Evolutionary conservation across 1,140 invertebrate species (phyloP).

Genomic region (Philotrypesis tridentata): DNA sequence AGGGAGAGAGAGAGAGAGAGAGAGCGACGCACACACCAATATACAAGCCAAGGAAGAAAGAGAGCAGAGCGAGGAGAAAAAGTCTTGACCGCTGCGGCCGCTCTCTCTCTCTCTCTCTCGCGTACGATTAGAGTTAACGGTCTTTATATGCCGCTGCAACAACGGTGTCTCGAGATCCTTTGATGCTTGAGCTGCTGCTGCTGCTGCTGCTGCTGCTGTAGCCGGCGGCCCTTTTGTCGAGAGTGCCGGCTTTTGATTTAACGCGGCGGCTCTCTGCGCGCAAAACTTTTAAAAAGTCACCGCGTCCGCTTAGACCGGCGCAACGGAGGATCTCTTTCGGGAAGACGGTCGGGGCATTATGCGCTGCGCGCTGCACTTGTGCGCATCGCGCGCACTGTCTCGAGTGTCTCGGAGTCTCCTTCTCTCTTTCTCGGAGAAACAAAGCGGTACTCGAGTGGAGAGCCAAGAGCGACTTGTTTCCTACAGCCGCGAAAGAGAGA

Average conservation of each 20-base stretch:
- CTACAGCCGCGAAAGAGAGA: not conserved
- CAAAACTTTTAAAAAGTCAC: constrained; percentile 32
- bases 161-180: constrained; percentile 49
- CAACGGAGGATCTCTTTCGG: constrained; percentile 21
- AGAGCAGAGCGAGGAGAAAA: not conserved
- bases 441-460: constrained; percentile 9
- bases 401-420: not conserved
- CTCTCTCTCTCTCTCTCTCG: not conserved
- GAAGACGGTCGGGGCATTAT: constrained; percentile 7
- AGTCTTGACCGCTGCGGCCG: no score
- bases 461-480: not conserved
- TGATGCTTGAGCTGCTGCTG: not conserved
- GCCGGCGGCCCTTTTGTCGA: constrained; percentile 27
- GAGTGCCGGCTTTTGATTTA: constrained; percentile 27
- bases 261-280: constrained; percentile 15
- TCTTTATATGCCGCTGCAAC: constrained; percentile 53
- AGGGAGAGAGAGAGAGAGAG: no score
- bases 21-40: no score
- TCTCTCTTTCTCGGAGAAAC: constrained; percentile 4
- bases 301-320: not conserved
- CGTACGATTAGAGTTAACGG: constrained; percentile 57
- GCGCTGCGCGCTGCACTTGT: not conserved
- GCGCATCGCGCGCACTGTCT: not conserved
- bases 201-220: no score
- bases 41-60: not conserved